Evolutionary conservation across 2,113 vertebrate genomes (phyloP).

Genomic region (Meleagris gallopavo): DNA sequence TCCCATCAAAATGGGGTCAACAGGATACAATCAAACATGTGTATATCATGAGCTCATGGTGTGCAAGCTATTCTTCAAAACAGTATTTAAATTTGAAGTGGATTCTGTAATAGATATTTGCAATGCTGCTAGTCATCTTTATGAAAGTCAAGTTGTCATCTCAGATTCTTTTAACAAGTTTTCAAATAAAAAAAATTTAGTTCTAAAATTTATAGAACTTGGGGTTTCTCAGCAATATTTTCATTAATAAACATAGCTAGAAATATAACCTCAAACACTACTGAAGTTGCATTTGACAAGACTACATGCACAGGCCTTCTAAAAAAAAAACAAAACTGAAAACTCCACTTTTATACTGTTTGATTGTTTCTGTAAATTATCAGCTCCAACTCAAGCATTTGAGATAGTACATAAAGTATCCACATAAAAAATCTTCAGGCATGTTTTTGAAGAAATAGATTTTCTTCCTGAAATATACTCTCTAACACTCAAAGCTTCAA

Average conservation of each 20-base stretch:
- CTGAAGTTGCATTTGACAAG: neutral
- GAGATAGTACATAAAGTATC: neutral
- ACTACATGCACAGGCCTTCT: neutral
- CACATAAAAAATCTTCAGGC: neutral
- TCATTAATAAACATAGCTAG: neutral
- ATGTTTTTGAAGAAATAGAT: neutral
- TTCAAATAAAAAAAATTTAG: neutral
- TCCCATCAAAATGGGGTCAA: slow-evolving; percentile 70
- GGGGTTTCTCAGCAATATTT: neutral
- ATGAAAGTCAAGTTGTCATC: neutral
- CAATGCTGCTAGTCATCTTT: neutral
- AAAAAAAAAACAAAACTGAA: neutral
- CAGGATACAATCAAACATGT: slow-evolving; percentile 55
- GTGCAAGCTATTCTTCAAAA: slow-evolving; percentile 38
- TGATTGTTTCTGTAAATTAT: slow-evolving; percentile 12
- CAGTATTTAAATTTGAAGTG: neutral
- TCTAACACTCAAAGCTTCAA: slow-evolving; percentile 15
- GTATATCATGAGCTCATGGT: neutral
- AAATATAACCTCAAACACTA: neutral
- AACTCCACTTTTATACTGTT: neutral
- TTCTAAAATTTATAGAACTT: neutral
- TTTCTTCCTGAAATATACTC: slow-evolving; percentile 20
- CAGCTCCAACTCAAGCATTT: neutral
- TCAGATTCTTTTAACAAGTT: neutral
- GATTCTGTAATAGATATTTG: neutral